phyloP scores from a whole-genome alignment of 2,888 invertebrate species.

The Xestia rhomboidea region DNA sequence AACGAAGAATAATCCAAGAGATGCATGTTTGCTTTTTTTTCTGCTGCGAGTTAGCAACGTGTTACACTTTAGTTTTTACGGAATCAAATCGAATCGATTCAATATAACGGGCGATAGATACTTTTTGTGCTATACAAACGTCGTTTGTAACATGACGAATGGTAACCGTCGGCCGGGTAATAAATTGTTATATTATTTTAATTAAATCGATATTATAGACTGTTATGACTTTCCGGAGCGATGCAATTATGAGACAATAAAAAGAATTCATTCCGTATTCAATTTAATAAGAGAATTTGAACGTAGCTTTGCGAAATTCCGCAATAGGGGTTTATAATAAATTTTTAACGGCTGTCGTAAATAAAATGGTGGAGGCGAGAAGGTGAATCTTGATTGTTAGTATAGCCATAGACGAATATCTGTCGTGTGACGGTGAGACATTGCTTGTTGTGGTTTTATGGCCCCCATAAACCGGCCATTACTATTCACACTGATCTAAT shows the following conservation, averaged over 20 bases:
- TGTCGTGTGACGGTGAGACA: conserved; percentile 77
- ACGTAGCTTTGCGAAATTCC: conserved; percentile 62
- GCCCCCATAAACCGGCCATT: conserved; percentile 81
- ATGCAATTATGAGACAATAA: conserved; percentile 61
- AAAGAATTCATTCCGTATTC: conserved; percentile 55
- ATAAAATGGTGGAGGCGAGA: conserved; percentile 65
- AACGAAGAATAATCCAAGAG: conserved; percentile 79
- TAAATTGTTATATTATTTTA: conserved; percentile 63
- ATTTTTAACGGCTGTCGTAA: conserved; percentile 73
- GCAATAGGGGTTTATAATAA: conserved; percentile 67
- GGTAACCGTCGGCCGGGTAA: conserved; percentile 55
- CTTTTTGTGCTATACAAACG: conserved; percentile 74
- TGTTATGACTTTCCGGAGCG: conserved; percentile 56
- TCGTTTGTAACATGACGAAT: conserved; percentile 74
- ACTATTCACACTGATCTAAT: conserved; percentile 85
- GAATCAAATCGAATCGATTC: conserved; percentile 74
- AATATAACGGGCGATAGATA: conserved; percentile 72
- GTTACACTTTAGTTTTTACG: conserved; percentile 82
- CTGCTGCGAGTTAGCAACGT: conserved; percentile 74
- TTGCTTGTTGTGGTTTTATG: conserved; percentile 83
- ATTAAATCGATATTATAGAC: conserved; percentile 58
- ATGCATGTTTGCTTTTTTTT: conserved; percentile 78
- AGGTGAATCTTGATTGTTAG: conserved; percentile 71
- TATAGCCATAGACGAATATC: conserved; percentile 71
- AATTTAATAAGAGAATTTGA: conserved; percentile 57